Percentiles rank a stretch among this genome's conserved stretches.
These are phyloP conservation scores for Mormyrus lacerda DNA, from an alignment of 2,113 vertebrate species.

Conservation along the genomic window DNA sequence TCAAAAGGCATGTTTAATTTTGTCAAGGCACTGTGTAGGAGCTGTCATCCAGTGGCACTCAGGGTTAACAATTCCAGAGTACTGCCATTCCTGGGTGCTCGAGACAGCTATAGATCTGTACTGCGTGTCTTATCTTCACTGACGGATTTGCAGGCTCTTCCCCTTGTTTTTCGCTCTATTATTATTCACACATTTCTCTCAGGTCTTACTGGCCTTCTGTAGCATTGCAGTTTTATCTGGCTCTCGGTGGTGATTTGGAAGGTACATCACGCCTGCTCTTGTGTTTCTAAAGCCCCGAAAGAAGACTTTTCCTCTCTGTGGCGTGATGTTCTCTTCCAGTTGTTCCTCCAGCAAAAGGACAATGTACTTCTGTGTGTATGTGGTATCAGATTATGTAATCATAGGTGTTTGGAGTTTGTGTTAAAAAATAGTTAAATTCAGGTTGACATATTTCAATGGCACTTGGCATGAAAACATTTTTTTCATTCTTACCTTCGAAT, in stretches of 20 bases:
- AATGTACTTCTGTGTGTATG: not conserved
- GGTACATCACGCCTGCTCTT: not conserved
- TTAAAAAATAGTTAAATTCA: slow-evolving; percentile 11
- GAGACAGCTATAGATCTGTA: not conserved
- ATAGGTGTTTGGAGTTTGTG: not conserved
- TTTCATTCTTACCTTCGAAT: not conserved
- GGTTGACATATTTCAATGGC: not conserved
- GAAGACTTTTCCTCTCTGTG: not conserved
- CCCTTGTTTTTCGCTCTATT: not conserved
- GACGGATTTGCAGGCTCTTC: not conserved
- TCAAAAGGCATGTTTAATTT: not conserved
- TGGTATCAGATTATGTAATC: not conserved
- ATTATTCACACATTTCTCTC: not conserved
- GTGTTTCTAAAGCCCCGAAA: not conserved
- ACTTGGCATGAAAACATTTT: not conserved
- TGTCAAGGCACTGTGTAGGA: not conserved
- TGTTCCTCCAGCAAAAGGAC: not conserved
- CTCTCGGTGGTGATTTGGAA: not conserved
- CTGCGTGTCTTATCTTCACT: not conserved
- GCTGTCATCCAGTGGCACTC: not conserved
- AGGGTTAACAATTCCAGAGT: not conserved
- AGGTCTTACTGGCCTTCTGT: not conserved
- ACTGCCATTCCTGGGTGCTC: not conserved
- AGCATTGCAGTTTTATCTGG: not conserved
- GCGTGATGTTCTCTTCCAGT: not conserved